Base-by-base conservation (phyloP, 1,140 invertebrate species). In the Dendrolimus kikuchii region DNA sequence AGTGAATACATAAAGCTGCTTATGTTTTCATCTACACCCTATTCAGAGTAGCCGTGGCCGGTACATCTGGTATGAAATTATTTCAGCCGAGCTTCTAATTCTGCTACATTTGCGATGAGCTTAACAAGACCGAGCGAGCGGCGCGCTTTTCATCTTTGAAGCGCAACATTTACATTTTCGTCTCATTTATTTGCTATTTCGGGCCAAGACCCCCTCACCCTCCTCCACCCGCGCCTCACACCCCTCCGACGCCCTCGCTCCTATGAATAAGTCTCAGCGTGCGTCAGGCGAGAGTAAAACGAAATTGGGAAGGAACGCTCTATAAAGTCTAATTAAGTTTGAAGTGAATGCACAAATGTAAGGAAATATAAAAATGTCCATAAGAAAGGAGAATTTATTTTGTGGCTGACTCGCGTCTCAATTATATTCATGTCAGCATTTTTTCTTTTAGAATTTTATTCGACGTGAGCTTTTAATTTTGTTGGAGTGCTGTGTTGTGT, bases 181-280 rank as follows among this genome's bases (percentile, higher is more conserved):
- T 86, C 82, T 86, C 82, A 86, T 86, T 86, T 86, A 86, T 84
- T 82, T 81, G 82, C 82, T 86, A 86, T 86, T 86, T 86, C 77
- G 80, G 73, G 82, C 69, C 70, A 74, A 65, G 64, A 23, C 23
- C 23, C 23, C 23, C 23, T 23, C 23, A 23, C 60, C 61, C 58
- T 63, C 51, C 60, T 57, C 62, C 67, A 63, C 62, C 55, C 66
- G 55, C 46, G 53, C 59, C 64, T 49, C 71, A 54, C 55, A 47
- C 57, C 60, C 69, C 70, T 66, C 61, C 63, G 47, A 49, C 62
- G 58, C 64, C 67, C 64, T 73, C 71, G 65, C 71, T 71, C 71
- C 72, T 81, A 77, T 81, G 80, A 85, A 85, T 85, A 82, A 84
- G 74, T 80, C 81, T 81, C 66, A 60, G 71, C 67, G 71, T 80